These are phyloP conservation scores for Ctenodactylus gundi DNA, from an alignment of 2,113 vertebrate genomes.

Conservation along the genomic window DNA sequence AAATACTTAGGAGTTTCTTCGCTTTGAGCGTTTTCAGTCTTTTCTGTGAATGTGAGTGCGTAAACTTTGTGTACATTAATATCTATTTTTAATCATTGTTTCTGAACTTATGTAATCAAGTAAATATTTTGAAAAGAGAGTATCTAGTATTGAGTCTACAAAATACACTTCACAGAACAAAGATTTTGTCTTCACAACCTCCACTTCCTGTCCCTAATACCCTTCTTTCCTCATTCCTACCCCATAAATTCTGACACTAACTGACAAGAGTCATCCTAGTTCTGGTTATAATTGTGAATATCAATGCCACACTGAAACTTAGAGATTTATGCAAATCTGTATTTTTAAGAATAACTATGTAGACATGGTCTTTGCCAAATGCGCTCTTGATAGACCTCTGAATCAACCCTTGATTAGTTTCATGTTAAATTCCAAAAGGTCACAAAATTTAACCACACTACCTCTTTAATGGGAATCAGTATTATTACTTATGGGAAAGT, in stretches of 20 bases:
- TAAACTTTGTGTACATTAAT: background rate
- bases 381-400: background rate
- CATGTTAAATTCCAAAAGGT: background rate
- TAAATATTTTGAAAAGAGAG: background rate
- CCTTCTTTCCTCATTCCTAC: background rate
- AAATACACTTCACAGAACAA: background rate
- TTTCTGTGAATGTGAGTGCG: background rate
- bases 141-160: background rate
- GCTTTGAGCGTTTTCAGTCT: background rate
- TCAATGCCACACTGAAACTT: background rate
- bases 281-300: conserved; percentile 13
- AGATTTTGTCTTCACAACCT: background rate
- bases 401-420: background rate
- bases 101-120: background rate
- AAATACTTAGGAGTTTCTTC: background rate
- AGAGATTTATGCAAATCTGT: background rate
- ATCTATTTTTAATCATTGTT: background rate
- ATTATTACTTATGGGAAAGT: background rate
- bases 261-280: background rate
- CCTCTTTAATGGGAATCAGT: background rate
- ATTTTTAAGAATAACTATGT: background rate
- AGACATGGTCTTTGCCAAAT: background rate
- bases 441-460: background rate
- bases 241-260: background rate
- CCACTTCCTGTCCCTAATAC: no score